These are phyloP conservation scores for Pterobdella sp. DNA, from an alignment of 2,888 invertebrate species.

Conservation along the genomic window DNA sequence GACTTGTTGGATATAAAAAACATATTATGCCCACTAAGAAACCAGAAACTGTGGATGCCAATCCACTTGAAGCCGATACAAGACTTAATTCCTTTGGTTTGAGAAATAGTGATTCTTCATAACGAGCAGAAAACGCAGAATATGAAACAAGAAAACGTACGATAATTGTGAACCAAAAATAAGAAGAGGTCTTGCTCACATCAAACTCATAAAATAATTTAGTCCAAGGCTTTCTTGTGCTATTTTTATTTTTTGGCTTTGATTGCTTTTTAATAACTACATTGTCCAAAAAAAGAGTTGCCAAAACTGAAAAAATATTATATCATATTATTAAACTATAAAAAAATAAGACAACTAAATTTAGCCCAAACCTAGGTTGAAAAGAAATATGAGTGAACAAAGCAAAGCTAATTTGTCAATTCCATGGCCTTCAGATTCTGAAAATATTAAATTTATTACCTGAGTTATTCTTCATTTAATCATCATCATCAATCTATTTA, in stretches of 20 bases:
- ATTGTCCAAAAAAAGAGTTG: background rate
- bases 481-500: too few relatives aligned
- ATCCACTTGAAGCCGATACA: slow-evolving; percentile 46
- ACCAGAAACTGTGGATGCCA: slow-evolving; percentile 44
- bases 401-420: slow-evolving; percentile 43
- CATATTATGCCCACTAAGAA: slow-evolving; percentile 44
- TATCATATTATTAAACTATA: background rate
- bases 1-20: slow-evolving; percentile 41
- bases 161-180: slow-evolving; percentile 47
- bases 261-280: background rate
- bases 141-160: slow-evolving; percentile 48
- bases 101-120: slow-evolving; percentile 45
- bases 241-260: too few relatives aligned
- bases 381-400: slow-evolving; percentile 43
- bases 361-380: slow-evolving; percentile 43
- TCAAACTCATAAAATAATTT: slow-evolving; percentile 9
- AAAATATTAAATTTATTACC: too few relatives aligned
- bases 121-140: slow-evolving; percentile 46
- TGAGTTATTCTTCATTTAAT: too few relatives aligned
- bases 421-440: slow-evolving; percentile 36
- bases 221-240: background rate
- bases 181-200: background rate
- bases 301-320: slow-evolving; percentile 8
- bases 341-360: slow-evolving; percentile 1
- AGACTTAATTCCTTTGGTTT: slow-evolving; percentile 45